A percentile compares a stretch with the other conserved stretches of the same genome.
Conservation (phyloP, 2,888 invertebrate genomes). For the Malthinus flaveolus region DNA sequence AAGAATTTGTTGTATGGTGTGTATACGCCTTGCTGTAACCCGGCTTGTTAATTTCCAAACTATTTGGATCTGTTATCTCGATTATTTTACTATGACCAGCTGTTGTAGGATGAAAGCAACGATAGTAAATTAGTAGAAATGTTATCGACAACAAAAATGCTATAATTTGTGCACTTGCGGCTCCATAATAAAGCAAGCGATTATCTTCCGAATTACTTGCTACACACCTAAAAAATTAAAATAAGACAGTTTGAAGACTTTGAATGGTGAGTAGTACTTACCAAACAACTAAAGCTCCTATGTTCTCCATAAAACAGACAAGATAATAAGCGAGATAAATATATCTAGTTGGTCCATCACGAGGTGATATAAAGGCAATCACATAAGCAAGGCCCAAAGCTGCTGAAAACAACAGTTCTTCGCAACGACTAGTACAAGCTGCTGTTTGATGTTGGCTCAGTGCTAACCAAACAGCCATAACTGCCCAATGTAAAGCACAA, state of each 20-base stretch:
- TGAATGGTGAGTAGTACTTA: conserved; percentile 38
- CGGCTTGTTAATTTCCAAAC: conserved; percentile 47
- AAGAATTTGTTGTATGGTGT: conserved; percentile 42
- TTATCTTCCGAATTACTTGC: conserved; percentile 51
- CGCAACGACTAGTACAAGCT: conserved; percentile 54
- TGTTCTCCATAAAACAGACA: conserved; percentile 57
- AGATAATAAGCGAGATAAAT: conserved; percentile 56
- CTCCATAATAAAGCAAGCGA: conserved; percentile 53
- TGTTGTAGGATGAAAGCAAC: conserved; percentile 53
- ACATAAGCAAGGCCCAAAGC: conserved; percentile 63
- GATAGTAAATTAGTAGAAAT: conserved; percentile 55
- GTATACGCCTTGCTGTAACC: conserved; percentile 52
- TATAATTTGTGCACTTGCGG: conserved; percentile 50
- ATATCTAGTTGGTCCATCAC: conserved; percentile 63
- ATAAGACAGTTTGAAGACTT: not conserved
- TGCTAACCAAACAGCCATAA: conserved; percentile 62
- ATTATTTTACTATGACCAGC: conserved; percentile 43
- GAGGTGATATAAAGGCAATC: conserved; percentile 62
- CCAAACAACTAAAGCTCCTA: conserved; percentile 56
- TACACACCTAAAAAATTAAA: conserved; percentile 48
- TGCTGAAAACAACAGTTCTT: conserved; percentile 55
- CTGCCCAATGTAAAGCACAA: conserved; percentile 58
- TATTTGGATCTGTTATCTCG: conserved; percentile 40
- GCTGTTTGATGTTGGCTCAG: conserved; percentile 54
- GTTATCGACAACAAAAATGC: conserved; percentile 51